These are phyloP conservation scores for Aleiodes sp. DNA, from an alignment of 1,140 invertebrate genomes.

Conservation along the genomic window DNA sequence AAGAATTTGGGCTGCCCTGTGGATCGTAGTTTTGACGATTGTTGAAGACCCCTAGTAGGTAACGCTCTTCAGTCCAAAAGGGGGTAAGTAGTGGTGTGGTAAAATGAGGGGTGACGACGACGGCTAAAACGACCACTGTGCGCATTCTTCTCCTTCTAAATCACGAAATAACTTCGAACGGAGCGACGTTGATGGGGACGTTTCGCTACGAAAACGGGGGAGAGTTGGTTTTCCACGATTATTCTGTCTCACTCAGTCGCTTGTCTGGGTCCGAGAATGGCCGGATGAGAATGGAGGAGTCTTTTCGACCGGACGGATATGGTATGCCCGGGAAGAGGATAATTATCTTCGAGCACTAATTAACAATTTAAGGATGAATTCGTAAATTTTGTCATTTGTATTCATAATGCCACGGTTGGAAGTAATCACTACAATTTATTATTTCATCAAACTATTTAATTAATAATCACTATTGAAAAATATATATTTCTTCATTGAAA, in stretches of 20 bases:
- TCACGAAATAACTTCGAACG: slow-evolving; percentile 55
- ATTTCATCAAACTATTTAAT: too few species aligned
- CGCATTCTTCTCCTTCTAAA: slow-evolving; percentile 48
- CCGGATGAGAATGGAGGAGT: slow-evolving; percentile 36
- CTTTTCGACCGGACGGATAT: slow-evolving; percentile 22
- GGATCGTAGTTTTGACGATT: slow-evolving; percentile 23
- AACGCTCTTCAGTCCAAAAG: slow-evolving; percentile 18
- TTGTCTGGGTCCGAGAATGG: slow-evolving; percentile 31
- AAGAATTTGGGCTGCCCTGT: slow-evolving; percentile 24
- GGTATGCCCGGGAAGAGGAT: slow-evolving; percentile 13
- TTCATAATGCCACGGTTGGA: neutral
- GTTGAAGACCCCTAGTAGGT: slow-evolving; percentile 13
- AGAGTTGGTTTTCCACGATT: neutral
- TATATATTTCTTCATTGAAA: too few species aligned
- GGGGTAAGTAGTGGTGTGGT: slow-evolving; percentile 24
- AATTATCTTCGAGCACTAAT: slow-evolving; percentile 22
- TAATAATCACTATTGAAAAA: too few species aligned
- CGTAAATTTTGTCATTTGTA: neutral
- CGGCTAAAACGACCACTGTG: slow-evolving; percentile 25
- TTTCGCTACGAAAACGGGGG: slow-evolving; percentile 6
- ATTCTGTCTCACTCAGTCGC: slow-evolving; percentile 25
- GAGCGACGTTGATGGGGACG: slow-evolving; percentile 18
- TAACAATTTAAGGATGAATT: slow-evolving; percentile 17
- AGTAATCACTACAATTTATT: too few species aligned
- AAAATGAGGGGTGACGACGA: slow-evolving; percentile 4